Conservation (phyloP, 1,140 invertebrate species). For the Battus philenor region DNA sequence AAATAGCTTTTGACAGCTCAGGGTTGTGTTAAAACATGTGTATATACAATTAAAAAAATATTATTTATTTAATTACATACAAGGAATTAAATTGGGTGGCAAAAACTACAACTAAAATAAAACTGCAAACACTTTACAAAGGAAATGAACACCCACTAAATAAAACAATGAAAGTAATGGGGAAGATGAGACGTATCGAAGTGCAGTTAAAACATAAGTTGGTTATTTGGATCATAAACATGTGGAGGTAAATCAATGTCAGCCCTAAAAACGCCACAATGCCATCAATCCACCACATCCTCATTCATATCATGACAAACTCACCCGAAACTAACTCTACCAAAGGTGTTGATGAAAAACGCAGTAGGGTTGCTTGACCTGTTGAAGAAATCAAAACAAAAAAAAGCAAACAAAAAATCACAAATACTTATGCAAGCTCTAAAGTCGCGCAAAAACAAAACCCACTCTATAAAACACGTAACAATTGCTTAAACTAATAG, state of each 20-base stretch:
- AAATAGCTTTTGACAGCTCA: too few species aligned
- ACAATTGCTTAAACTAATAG: conserved; percentile 17
- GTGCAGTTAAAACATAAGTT: conserved; percentile 67
- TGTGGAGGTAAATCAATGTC: conserved; percentile 51
- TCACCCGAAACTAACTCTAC: conserved; percentile 83
- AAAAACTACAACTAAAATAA: too few species aligned
- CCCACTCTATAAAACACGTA: conserved; percentile 39
- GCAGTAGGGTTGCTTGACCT: conserved; percentile 81
- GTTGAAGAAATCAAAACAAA: conserved; percentile 80
- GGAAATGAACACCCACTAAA: conserved; percentile 1
- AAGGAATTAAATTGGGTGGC: too few species aligned
- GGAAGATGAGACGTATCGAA: conserved; percentile 62
- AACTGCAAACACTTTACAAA: neutral
- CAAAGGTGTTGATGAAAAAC: conserved; percentile 83
- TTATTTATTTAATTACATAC: too few species aligned
- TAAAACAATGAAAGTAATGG: neutral
- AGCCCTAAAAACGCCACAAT: conserved; percentile 65
- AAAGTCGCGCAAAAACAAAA: conserved; percentile 43
- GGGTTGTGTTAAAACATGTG: too few species aligned
- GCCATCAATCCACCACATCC: conserved; percentile 68
- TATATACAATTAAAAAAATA: too few species aligned
- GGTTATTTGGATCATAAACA: conserved; percentile 48
- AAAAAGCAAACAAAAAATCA: conserved; percentile 58
- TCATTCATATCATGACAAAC: conserved; percentile 76
- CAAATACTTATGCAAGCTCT: conserved; percentile 58